These are phyloP conservation scores for Hermodice carunculata DNA, from an alignment of 2,888 invertebrate species.

Conservation along the genomic window DNA sequence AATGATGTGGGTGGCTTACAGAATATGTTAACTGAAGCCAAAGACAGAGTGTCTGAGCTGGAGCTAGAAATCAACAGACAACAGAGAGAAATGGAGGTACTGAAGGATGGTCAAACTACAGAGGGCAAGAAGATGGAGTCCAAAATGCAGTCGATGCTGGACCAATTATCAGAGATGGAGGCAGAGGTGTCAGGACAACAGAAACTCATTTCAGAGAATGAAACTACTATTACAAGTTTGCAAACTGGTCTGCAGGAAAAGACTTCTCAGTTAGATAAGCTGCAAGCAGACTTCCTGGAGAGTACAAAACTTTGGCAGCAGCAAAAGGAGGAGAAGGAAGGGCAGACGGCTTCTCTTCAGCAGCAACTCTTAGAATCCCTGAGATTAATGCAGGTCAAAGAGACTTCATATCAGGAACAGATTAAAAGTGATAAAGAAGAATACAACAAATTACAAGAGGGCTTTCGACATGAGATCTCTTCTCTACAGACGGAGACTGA, in stretches of 20 bases:
- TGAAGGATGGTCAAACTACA: constrained; percentile 17
- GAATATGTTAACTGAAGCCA: background rate
- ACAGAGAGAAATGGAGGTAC: constrained; percentile 30
- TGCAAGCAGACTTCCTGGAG: background rate
- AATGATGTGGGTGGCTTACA: constrained; percentile 71
- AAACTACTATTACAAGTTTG: background rate
- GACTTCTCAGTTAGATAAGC: background rate
- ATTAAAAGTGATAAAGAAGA: constrained; percentile 19
- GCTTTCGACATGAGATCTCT: background rate
- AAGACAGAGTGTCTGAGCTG: background rate
- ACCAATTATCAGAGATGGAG: constrained; percentile 55
- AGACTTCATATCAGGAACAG: constrained; percentile 12
- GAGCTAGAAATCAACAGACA: constrained; percentile 38
- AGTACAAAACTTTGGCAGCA: background rate
- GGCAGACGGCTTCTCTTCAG: constrained; percentile 15
- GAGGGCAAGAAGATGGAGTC: constrained; percentile 70
- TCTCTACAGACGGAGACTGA: background rate
- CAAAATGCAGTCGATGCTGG: constrained; percentile 49
- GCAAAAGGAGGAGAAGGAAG: constrained; percentile 15
- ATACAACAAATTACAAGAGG: constrained; percentile 2
- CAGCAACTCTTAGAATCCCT: constrained; percentile 24
- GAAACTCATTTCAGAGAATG: constrained; percentile 3
- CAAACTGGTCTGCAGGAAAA: background rate
- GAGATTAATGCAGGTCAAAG: constrained; percentile 15
- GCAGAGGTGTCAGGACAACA: constrained; percentile 37